phyloP scores from a whole-genome alignment of 2,797 vertebrate genomes.

The Anas georgica region DNA sequence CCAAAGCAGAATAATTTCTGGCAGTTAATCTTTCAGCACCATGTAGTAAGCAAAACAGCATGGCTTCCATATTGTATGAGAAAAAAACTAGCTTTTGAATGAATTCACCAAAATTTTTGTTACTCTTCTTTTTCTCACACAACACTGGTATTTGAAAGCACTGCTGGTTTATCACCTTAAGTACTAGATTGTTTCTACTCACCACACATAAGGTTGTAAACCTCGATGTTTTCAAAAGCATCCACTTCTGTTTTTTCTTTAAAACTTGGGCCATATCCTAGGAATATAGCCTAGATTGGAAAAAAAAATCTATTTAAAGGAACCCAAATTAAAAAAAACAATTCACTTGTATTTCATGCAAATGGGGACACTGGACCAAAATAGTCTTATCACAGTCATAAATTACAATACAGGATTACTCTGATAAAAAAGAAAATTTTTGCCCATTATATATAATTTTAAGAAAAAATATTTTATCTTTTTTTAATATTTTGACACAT shows the following conservation, averaged over 20 bases:
- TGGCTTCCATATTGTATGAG: neutral
- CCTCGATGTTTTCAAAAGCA: constrained; percentile 96
- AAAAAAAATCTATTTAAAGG: neutral
- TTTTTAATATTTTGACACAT: neutral
- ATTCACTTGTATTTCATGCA: neutral
- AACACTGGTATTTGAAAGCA: neutral
- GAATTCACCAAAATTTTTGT: neutral
- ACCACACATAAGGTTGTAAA: constrained; percentile 98
- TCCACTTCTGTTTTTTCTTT: constrained; percentile 82
- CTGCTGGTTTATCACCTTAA: neutral
- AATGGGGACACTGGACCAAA: neutral
- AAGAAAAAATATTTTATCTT: neutral
- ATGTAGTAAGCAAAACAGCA: neutral
- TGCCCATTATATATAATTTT: neutral
- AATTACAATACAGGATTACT: neutral
- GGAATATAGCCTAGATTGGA: constrained; percentile 87
- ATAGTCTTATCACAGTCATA: neutral
- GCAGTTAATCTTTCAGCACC: neutral
- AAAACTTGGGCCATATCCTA: constrained; percentile 89
- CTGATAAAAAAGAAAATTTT: neutral
- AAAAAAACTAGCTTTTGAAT: neutral
- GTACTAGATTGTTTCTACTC: constrained; percentile 66
- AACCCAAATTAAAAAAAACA: neutral
- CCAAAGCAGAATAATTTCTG: neutral
- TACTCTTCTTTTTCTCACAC: neutral